Evolutionary conservation across 2,888 invertebrate genomes (phyloP).

Genomic region (Cephus rjabovi): DNA sequence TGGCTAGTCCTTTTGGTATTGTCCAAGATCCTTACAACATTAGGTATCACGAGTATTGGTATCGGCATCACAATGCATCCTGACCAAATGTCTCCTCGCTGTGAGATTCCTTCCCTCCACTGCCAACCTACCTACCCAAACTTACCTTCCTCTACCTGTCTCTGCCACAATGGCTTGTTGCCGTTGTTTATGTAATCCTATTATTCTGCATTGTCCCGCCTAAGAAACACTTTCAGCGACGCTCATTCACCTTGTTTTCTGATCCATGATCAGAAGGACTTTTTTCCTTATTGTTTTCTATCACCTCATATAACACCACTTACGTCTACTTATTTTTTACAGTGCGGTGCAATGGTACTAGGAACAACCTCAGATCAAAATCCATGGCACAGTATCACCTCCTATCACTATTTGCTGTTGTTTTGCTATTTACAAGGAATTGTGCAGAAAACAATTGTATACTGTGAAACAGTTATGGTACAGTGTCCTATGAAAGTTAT

Average conservation of each 20-base stretch:
- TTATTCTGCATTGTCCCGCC: conserved; percentile 62
- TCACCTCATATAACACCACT: neutral
- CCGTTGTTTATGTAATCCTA: conserved; percentile 66
- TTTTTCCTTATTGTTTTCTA: neutral
- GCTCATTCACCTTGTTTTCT: conserved; percentile 40
- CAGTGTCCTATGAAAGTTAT: neutral
- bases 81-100: conserved; percentile 54
- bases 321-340: neutral
- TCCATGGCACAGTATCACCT: too few species aligned
- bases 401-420: too few species aligned
- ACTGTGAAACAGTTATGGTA: neutral
- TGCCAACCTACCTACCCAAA: conserved; percentile 5
- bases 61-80: conserved; percentile 40
- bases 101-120: conserved; percentile 19
- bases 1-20: conserved; percentile 32
- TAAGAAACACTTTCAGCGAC: conserved; percentile 59
- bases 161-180: conserved; percentile 62
- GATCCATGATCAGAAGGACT: neutral
- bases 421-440: too few species aligned
- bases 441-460: neutral
- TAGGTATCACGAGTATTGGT: conserved; percentile 45
- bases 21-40: conserved; percentile 54
- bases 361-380: too few species aligned
- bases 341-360: too few species aligned
- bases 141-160: conserved; percentile 31